A percentile compares a stretch with the other conserved stretches of the same genome.
Conservation (phyloP, 2,888 invertebrate species). For the Plusia festucae region DNA sequence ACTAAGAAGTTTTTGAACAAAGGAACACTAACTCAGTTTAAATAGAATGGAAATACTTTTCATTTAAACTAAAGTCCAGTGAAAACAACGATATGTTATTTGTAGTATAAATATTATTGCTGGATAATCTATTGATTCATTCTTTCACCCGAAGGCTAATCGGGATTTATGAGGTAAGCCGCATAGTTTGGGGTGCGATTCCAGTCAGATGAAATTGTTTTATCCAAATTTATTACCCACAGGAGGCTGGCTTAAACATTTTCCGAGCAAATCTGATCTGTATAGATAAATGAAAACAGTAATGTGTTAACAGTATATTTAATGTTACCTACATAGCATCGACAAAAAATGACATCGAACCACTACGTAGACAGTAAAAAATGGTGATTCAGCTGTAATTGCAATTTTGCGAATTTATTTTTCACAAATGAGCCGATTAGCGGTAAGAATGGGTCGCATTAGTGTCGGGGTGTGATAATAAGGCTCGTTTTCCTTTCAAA, state of each 20-base stretch:
- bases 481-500: constrained; percentile 80
- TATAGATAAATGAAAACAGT: constrained; percentile 61
- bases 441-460: constrained; percentile 73
- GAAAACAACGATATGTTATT: constrained; percentile 43
- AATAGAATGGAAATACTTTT: constrained; percentile 22
- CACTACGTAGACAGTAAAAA: constrained; percentile 20
- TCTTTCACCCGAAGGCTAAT: constrained; percentile 78
- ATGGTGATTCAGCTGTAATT: constrained; percentile 49
- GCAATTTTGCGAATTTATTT: constrained; percentile 65
- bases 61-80: constrained; percentile 15
- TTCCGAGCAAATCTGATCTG: constrained; percentile 73
- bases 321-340: constrained; percentile 34
- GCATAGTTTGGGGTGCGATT: constrained; percentile 81
- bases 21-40: constrained; percentile 21
- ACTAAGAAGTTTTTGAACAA: constrained; percentile 38
- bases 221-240: constrained; percentile 83
- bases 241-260: constrained; percentile 78
- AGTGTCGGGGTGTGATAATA: constrained; percentile 78
- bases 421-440: constrained; percentile 73
- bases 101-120: constrained; percentile 71
- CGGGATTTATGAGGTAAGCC: constrained; percentile 81
- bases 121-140: constrained; percentile 78
- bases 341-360: constrained; percentile 24
- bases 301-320: constrained; percentile 26
- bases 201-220: constrained; percentile 84